Percentiles rank a stretch among this genome's conserved stretches.
These are phyloP conservation scores for Congeria kusceri DNA, from an alignment of 2,888 invertebrate genomes.

Conservation along the genomic window DNA sequence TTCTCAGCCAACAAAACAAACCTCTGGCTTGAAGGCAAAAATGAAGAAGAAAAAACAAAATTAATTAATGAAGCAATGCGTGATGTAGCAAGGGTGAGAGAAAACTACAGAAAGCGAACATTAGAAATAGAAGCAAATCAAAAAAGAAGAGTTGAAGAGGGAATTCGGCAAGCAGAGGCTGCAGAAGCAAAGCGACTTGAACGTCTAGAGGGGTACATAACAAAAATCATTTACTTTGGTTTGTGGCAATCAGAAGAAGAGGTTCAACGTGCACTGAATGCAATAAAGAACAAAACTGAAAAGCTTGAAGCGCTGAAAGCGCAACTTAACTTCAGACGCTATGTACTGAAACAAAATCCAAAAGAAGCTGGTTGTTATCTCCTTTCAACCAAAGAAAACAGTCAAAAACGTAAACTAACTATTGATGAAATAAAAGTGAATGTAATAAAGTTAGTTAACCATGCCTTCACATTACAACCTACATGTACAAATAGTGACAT, in stretches of 20 bases:
- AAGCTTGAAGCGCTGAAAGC: slow-evolving; percentile 50
- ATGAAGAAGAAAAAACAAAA: slow-evolving; percentile 21
- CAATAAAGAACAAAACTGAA: slow-evolving; percentile 26
- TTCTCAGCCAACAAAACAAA: slow-evolving; percentile 53
- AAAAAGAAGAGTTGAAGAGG: slow-evolving; percentile 16
- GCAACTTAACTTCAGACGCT: slow-evolving; percentile 49
- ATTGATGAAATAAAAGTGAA: slow-evolving; percentile 30
- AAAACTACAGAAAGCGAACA: slow-evolving; percentile 28
- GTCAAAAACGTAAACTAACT: neutral
- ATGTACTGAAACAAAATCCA: slow-evolving; percentile 56
- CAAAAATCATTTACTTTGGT: slow-evolving; percentile 46
- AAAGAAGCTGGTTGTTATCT: neutral
- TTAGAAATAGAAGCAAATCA: slow-evolving; percentile 35
- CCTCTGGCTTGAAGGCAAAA: slow-evolving; percentile 41
- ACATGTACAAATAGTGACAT: neutral
- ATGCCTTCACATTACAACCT: slow-evolving; percentile 38
- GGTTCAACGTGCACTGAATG: slow-evolving; percentile 38
- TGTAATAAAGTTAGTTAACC: slow-evolving; percentile 44
- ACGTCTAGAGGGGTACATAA: slow-evolving; percentile 18
- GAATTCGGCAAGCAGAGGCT: slow-evolving; percentile 8
- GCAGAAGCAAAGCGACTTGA: slow-evolving; percentile 19
- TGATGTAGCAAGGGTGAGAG: slow-evolving; percentile 21
- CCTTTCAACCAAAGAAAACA: neutral
- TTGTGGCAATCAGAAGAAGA: slow-evolving; percentile 52
- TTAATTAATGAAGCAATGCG: slow-evolving; percentile 30